These are phyloP conservation scores for Dreissena rostriformis DNA, from an alignment of 1,140 invertebrate genomes.

Conservation along the genomic window DNA sequence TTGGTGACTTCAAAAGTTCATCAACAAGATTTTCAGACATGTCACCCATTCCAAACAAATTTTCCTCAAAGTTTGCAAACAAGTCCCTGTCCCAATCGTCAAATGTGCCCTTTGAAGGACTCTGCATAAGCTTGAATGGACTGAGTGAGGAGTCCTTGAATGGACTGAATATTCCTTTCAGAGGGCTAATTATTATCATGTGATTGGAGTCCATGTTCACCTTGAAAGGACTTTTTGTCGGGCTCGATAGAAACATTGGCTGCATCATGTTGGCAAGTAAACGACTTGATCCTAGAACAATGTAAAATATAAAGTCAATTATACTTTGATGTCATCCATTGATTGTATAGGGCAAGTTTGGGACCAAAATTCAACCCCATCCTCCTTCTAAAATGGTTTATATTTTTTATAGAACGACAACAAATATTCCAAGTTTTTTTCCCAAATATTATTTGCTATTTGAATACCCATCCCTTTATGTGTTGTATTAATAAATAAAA, in stretches of 20 bases:
- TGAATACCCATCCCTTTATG: too few species aligned
- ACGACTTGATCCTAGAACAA: too few species aligned
- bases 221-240: slow-evolving; percentile 25
- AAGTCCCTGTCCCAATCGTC: slow-evolving; percentile 53
- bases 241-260: not conserved
- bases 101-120: slow-evolving; percentile 48
- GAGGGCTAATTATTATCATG: slow-evolving; percentile 17
- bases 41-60: slow-evolving; percentile 49
- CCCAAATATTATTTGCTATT: too few species aligned
- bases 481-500: too few species aligned
- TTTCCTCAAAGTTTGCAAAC: slow-evolving; percentile 47
- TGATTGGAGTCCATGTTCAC: slow-evolving; percentile 24
- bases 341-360: too few species aligned
- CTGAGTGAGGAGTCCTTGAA: slow-evolving; percentile 51
- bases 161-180: slow-evolving; percentile 45
- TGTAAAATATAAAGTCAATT: too few species aligned
- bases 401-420: too few species aligned
- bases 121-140: slow-evolving; percentile 48
- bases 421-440: too few species aligned
- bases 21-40: slow-evolving; percentile 17
- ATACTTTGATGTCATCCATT: too few species aligned
- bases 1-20: slow-evolving; percentile 45
- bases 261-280: too few species aligned
- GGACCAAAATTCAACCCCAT: too few species aligned
- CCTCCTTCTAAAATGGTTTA: too few species aligned